phyloP scores from a whole-genome alignment of 2,888 invertebrate species.

The Plemyria rubiginata region DNA sequence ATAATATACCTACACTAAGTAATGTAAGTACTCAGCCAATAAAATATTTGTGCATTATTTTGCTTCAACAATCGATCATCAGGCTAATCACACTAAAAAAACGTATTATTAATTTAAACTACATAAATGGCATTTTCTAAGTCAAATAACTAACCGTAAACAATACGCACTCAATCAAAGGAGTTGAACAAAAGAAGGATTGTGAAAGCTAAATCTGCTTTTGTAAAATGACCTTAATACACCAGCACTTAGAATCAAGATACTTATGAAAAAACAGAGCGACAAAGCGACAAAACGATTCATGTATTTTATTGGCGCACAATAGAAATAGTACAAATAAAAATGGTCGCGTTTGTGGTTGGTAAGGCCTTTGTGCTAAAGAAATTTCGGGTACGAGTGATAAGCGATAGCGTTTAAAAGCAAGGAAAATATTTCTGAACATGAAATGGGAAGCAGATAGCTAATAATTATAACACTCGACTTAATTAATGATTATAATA shows the following conservation, averaged over 20 bases:
- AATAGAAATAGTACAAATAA: slow-evolving; percentile 58
- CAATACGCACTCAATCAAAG: slow-evolving; percentile 46
- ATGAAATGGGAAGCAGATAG: too few relatives aligned
- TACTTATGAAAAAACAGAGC: slow-evolving; percentile 16
- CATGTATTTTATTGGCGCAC: slow-evolving; percentile 57
- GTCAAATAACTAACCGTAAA: slow-evolving; percentile 28
- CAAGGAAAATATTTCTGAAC: too few relatives aligned
- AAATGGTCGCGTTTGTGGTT: slow-evolving; percentile 28
- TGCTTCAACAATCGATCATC: background rate
- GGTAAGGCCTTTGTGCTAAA: slow-evolving; percentile 14
- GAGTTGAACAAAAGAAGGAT: slow-evolving; percentile 42
- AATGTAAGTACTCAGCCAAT: too few relatives aligned
- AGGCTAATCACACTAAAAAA: background rate
- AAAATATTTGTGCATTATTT: too few relatives aligned
- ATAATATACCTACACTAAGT: too few relatives aligned
- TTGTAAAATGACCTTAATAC: slow-evolving; percentile 6
- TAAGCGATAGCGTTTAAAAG: background rate
- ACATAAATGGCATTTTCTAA: slow-evolving; percentile 12
- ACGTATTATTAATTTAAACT: slow-evolving; percentile 10
- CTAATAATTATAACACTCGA: too few relatives aligned
- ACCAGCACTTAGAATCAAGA: slow-evolving; percentile 4
- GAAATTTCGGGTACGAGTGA: slow-evolving; percentile 5
- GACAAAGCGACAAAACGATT: slow-evolving; percentile 57
- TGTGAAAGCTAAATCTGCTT: slow-evolving; percentile 7
- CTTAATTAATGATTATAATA: too few relatives aligned